A percentile compares a stretch with the other conserved stretches of the same genome.
phyloP scores from a whole-genome alignment of 2,888 invertebrate species.

The Tubulanus polymorphus region DNA sequence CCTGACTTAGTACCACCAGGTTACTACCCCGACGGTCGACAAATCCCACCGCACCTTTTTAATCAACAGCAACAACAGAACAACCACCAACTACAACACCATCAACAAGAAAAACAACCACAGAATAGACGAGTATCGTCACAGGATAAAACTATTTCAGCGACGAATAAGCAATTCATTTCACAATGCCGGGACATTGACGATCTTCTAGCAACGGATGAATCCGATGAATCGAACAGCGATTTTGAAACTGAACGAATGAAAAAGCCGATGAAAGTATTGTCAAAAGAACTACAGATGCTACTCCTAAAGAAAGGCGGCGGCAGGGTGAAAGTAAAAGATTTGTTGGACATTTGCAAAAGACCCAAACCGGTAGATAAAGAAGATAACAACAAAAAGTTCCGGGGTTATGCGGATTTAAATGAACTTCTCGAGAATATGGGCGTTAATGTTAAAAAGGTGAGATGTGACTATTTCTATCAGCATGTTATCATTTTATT shows the following conservation, averaged over 20 bases:
- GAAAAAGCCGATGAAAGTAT: background rate
- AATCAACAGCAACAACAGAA: no score
- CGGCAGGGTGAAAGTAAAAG: constrained; percentile 41
- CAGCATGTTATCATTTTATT: no score
- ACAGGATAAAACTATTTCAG: no score
- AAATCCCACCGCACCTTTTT: no score
- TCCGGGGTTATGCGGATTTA: constrained; percentile 83
- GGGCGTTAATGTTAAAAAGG: constrained; percentile 43
- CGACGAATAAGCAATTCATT: background rate
- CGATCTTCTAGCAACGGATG: background rate
- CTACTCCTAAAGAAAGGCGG: constrained; percentile 14
- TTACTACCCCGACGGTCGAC: no score
- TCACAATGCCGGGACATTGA: background rate
- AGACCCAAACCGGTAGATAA: constrained; percentile 38
- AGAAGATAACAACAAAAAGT: constrained; percentile 54
- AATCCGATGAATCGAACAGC: background rate
- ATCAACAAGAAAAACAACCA: background rate
- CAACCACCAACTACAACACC: no score
- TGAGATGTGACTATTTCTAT: no score
- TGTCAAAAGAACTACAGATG: background rate
- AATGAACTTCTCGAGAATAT: constrained; percentile 74
- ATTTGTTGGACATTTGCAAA: constrained; percentile 41
- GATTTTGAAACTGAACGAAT: background rate
- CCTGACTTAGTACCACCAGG: constrained; percentile 35
- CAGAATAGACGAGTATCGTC: background rate